Base-by-base conservation (phyloP, 2,888 invertebrate genomes). In the Pachycephus smyrnensis region DNA sequence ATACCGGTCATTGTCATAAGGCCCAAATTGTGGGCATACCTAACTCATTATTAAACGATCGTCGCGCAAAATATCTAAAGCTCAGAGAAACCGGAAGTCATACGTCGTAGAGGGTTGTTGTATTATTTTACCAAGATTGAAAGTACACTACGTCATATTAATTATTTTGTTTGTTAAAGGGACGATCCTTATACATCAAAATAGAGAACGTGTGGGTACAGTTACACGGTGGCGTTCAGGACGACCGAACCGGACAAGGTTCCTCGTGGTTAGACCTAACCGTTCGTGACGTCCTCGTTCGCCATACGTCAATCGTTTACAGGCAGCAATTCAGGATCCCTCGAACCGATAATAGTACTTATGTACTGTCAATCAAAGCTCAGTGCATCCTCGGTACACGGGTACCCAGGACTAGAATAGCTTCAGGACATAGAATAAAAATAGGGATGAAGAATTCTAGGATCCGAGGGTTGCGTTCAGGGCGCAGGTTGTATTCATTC, bases 401-500 rank as follows among this genome's bases (percentile, higher is more conserved):
- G 9, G 55, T 23, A 55, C 9, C 55, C 37, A 1, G 40, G 6
- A 6, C 55, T 9, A 23, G 55, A 71, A 71, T 32, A 6, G 71
- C 12, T 3, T 71, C 71, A 1, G 71, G 31, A 23, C 1, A 33
- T 33, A 31, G 71, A 33, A 23, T 32, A 9, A 23, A 71, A 71
- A 12, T 33, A 31, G 71, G 71, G 71, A n/a, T 71, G 12, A 33
- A 33, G 71, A 15, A 31, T 31, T 33, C 1, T 12, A 12, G 32
- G 71, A 71, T 71, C 33, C 32, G 23, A 71, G 55, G 71, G 71
- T 31, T 30, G 71, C 71, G 23, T 4, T 33, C 3, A 0, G 31
- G 68, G 84, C 86, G 86, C 90, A 89, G 90, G 89, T 90, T 90
- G 89, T 89, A 89, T 90, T 89, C 89, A 89, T 88, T 87, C 87